A percentile compares a stretch with the other conserved stretches of the same genome.
Conservation (phyloP, 2,888 invertebrate genomes). For the Stramonita haemastoma region DNA sequence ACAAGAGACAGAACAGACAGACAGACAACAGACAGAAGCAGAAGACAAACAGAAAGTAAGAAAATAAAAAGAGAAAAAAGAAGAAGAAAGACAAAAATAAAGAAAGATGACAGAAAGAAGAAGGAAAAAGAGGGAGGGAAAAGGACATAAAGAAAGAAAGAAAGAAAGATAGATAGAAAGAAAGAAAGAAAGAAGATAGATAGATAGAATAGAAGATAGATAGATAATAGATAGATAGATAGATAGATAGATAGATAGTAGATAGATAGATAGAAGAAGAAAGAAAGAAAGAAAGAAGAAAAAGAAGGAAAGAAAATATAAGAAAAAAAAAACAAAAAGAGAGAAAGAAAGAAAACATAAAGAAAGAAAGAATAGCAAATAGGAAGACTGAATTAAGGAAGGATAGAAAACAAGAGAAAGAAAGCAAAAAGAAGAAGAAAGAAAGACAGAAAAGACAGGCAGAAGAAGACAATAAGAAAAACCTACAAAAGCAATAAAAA, state of each 20-base stretch:
- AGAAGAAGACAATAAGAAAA: too few relatives aligned
- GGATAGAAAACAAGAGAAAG: too few relatives aligned
- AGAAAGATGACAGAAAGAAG: neutral
- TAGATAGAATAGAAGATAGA: too few relatives aligned
- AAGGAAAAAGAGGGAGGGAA: neutral
- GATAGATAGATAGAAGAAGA: neutral
- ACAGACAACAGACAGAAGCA: neutral
- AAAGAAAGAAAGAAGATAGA: neutral
- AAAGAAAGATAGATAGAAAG: neutral
- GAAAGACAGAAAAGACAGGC: too few relatives aligned
- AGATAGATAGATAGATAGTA: neutral
- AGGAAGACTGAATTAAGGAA: neutral
- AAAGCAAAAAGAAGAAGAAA: neutral
- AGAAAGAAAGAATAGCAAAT: neutral
- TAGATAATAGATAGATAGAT: neutral
- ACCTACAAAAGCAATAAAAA: too few relatives aligned
- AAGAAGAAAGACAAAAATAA: neutral
- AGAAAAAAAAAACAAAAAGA: neutral
- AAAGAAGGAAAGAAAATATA: neutral
- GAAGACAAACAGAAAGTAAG: neutral
- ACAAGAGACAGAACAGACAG: neutral
- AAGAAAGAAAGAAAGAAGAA: neutral
- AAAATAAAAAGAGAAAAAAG: neutral
- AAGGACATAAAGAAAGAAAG: neutral
- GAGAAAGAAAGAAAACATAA: neutral